These are phyloP conservation scores for Temnopleurus reevesii DNA, from an alignment of 53 echinoderm and acorn worm species.

Conservation along the genomic window DNA sequence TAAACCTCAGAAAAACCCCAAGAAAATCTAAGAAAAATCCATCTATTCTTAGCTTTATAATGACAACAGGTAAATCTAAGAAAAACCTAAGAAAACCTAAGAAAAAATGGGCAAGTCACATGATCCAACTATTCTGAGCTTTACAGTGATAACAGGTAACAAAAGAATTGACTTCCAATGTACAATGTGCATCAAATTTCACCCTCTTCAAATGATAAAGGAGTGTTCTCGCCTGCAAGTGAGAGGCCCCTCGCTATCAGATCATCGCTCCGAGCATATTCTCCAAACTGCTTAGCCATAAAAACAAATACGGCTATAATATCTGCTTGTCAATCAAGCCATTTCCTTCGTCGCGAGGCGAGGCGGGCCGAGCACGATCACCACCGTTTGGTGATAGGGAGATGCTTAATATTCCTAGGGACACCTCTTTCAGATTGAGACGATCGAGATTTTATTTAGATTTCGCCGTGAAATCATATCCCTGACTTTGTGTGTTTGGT, in stretches of 20 bases:
- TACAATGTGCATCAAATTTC: too few relatives aligned
- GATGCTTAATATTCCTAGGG: not conserved
- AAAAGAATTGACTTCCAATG: too few relatives aligned
- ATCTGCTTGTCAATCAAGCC: constrained; percentile 24
- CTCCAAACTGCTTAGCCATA: constrained; percentile 27
- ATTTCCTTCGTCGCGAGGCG: not conserved
- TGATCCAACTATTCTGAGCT: too few relatives aligned
- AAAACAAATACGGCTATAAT: constrained; percentile 39
- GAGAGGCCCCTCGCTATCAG: not conserved
- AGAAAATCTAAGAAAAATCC: too few relatives aligned
- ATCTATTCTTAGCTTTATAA: too few relatives aligned
- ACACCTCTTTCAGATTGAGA: not conserved
- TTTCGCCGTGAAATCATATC: constrained; percentile 25
- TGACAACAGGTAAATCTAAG: too few relatives aligned
- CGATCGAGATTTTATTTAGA: not conserved
- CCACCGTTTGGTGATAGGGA: not conserved
- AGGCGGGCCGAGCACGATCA: not conserved
- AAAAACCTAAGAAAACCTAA: too few relatives aligned
- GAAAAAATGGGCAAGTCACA: too few relatives aligned
- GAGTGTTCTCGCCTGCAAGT: not conserved
- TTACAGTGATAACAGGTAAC: too few relatives aligned
- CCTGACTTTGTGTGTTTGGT: constrained; percentile 17
- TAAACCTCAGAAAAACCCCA: too few relatives aligned
- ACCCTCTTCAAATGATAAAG: not conserved
- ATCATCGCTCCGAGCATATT: not conserved